Evolutionary conservation across 1,140 invertebrate species (phyloP).

Genomic region (Calosoma granatense): DNA sequence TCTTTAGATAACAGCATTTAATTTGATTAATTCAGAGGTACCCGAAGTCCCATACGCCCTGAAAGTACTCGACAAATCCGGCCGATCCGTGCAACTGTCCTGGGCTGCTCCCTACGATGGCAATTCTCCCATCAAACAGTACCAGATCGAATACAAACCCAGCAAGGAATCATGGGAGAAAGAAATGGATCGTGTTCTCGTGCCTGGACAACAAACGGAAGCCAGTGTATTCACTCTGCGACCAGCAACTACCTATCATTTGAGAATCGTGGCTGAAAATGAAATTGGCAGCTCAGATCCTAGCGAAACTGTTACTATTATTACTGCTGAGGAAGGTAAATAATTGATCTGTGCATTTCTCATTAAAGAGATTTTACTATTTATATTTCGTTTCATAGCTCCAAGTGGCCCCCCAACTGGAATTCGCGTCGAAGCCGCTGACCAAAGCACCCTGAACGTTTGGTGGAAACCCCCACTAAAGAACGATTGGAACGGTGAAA

Average conservation of each 20-base stretch:
- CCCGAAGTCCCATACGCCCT: constrained; percentile 86
- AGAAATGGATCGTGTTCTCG: constrained; percentile 73
- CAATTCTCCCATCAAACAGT: constrained; percentile 86
- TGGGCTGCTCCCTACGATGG: constrained; percentile 93
- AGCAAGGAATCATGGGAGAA: constrained; percentile 76
- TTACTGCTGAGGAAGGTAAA: constrained; percentile 82
- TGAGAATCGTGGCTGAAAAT: constrained; percentile 89
- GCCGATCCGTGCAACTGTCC: constrained; percentile 76
- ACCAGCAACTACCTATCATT: constrained; percentile 86
- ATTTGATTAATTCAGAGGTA: constrained; percentile 58
- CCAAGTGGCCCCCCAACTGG: constrained; percentile 72
- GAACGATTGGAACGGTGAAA: constrained; percentile 88
- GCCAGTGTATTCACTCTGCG: constrained; percentile 79
- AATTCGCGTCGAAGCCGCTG: constrained; percentile 80
- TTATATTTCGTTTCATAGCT: constrained; percentile 37
- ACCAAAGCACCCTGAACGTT: constrained; percentile 84
- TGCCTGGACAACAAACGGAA: constrained; percentile 75
- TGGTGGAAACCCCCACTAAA: constrained; percentile 87
- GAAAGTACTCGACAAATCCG: constrained; percentile 85
- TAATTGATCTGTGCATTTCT: not conserved
- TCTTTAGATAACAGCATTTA: too few species aligned
- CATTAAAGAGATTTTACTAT: not conserved
- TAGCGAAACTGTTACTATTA: constrained; percentile 84
- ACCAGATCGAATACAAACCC: constrained; percentile 87
- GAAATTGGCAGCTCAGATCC: constrained; percentile 85